Evolutionary conservation across 2,888 invertebrate species (phyloP), one percentile per base, ranked within the genome.

Genomic region (Eutolmus rufibarbis): DNA sequence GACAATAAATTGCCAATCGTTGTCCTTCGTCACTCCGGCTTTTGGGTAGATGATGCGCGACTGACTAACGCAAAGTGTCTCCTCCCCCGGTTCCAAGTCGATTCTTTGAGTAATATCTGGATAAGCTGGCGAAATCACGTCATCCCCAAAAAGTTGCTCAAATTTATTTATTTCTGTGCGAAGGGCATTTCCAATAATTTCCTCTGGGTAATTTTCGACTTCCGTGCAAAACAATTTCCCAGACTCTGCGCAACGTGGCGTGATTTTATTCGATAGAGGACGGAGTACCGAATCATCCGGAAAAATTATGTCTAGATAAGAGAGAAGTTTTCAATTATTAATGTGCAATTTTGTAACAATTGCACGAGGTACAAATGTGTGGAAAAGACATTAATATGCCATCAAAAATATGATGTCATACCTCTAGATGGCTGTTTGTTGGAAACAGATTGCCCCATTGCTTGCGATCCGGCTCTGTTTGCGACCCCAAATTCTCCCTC

Each of bases 1-100:
- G 1, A 97, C 93, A 31, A 97, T 94, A 85, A 94, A 94, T 89
- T 95, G 93, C 96, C 96, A 96, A 88, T 95, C 93, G 14, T 94
- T 94, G n/a, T 95, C 93, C 88, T 93, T 93, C 85, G 94, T 95
- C 87, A 93, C 91, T 0, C 94, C 96, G 0, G 93, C 92, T 91
- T 94, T 93, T 0, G 96, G 97, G 89, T 93, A 94, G 14, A 95
- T 92, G 0, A 95, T 87, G 19, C 90, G 88, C 89, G 93, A 91
- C 2, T 89, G 90, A 57, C 92, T 93, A 1, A 89, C 88, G 89
- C 94, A 95, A 0, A 94, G 90, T 34, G 93, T 93, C 23, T 93
- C 90, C 85, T 94, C 93, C 1, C 90, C 90, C 8, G 90, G 90
- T 2, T 89, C 90, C 12, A 66, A 66, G 19, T 93, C 93, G 86